Percentiles rank a stretch among this genome's conserved stretches.
phyloP scores from a whole-genome alignment of 2,888 invertebrate species.

The Ennomos quercinarius region DNA sequence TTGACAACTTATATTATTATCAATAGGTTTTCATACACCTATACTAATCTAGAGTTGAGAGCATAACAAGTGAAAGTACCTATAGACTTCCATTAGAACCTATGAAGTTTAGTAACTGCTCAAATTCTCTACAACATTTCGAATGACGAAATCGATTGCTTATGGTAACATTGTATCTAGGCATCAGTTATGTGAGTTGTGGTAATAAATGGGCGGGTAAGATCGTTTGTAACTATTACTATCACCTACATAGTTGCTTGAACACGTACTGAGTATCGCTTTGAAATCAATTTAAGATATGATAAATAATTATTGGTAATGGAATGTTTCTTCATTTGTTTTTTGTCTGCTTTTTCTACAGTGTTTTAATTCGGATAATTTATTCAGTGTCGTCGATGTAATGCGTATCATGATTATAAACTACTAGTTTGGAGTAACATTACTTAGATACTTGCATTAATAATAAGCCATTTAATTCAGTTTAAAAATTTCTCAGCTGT shows the following conservation, averaged over 20 bases:
- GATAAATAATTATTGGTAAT: slow-evolving; percentile 5
- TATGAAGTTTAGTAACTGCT: slow-evolving; percentile 14
- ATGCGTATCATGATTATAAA: too few relatives aligned
- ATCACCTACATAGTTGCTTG: slow-evolving; percentile 36
- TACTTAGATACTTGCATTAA: too few relatives aligned
- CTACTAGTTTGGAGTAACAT: too few relatives aligned
- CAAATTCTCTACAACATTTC: slow-evolving; percentile 18
- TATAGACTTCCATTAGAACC: too few relatives aligned
- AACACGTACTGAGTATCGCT: slow-evolving; percentile 33
- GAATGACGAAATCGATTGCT: slow-evolving; percentile 70
- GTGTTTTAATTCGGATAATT: too few relatives aligned
- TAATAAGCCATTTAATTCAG: too few relatives aligned
- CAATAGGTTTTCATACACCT: too few relatives aligned
- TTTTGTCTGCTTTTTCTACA: neutral
- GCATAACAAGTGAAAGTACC: too few relatives aligned
- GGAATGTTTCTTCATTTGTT: slow-evolving; percentile 14
- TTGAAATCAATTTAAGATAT: slow-evolving; percentile 31
- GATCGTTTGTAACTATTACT: slow-evolving; percentile 34
- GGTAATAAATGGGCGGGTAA: slow-evolving; percentile 38
- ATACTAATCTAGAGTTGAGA: too few relatives aligned
- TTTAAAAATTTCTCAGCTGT: too few relatives aligned
- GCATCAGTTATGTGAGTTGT: slow-evolving; percentile 46
- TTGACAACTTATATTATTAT: too few relatives aligned
- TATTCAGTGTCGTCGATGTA: too few relatives aligned
- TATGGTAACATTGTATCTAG: slow-evolving; percentile 66